phyloP scores from a whole-genome alignment of 1,140 invertebrate genomes.

The Sinella curviseta region DNA sequence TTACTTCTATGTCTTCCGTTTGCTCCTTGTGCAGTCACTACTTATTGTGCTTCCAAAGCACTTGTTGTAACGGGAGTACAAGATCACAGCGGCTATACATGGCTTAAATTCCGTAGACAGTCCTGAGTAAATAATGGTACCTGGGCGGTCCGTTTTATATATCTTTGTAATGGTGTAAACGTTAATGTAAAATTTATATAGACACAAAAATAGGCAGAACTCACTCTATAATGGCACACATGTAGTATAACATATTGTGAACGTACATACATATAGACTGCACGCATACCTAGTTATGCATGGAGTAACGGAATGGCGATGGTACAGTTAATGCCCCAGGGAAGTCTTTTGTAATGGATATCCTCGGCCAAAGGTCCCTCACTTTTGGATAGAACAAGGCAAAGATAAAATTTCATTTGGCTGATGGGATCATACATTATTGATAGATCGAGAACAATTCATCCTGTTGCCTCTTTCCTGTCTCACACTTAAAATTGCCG shows the following conservation, averaged over 20 bases:
- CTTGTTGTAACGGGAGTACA: not conserved
- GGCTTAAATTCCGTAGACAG: slow-evolving; percentile 7
- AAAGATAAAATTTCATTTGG: slow-evolving; percentile 21
- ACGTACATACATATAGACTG: too few relatives aligned
- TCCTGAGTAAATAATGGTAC: slow-evolving; percentile 7
- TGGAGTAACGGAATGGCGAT: not conserved
- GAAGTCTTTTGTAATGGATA: slow-evolving; percentile 17
- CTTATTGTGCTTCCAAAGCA: not conserved
- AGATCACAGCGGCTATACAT: too few relatives aligned
- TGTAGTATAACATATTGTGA: too few relatives aligned
- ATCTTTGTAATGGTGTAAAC: too few relatives aligned
- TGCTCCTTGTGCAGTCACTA: not conserved
- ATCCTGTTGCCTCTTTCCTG: not conserved
- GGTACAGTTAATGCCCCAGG: not conserved
- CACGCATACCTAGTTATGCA: not conserved
- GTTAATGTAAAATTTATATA: too few relatives aligned
- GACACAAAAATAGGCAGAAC: too few relatives aligned
- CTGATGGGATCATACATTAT: slow-evolving; percentile 17
- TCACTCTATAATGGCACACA: too few relatives aligned
- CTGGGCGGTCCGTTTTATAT: not conserved
- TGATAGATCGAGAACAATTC: not conserved
- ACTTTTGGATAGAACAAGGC: not conserved
- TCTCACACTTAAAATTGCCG: not conserved
- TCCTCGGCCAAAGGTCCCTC: not conserved
- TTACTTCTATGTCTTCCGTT: not conserved